phyloP scores from a whole-genome alignment of 2,888 invertebrate species.

The Dicyrtoma fusca region DNA sequence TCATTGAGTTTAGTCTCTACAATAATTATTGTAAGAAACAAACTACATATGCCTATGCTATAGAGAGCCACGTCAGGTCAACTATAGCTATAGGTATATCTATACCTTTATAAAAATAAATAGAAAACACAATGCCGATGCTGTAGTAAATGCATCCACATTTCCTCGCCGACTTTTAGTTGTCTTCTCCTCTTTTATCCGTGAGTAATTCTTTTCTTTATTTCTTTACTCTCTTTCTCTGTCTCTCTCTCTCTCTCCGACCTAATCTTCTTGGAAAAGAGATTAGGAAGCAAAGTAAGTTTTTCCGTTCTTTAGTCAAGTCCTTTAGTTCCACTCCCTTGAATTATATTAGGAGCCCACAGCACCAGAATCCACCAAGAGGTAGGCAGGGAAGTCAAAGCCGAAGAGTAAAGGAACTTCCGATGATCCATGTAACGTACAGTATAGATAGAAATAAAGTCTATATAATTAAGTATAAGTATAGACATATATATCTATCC shows the following conservation, averaged over 20 bases:
- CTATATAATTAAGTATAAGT: too few species aligned
- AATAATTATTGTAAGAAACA: too few species aligned
- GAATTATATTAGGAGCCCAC: not conserved
- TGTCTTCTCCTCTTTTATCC: not conserved
- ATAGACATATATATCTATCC: too few species aligned
- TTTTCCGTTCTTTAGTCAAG: slow-evolving; percentile 8
- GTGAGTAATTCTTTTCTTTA: slow-evolving; percentile 14
- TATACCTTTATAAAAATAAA: too few species aligned
- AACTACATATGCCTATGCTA: too few species aligned
- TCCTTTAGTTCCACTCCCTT: not conserved
- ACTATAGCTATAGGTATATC: too few species aligned
- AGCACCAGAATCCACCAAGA: not conserved
- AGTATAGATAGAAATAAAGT: too few species aligned
- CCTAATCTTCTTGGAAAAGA: slow-evolving; percentile 27
- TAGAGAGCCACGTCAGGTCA: too few species aligned
- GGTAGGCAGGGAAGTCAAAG: not conserved
- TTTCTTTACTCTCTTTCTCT: slow-evolving; percentile 22
- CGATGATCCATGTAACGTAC: too few species aligned
- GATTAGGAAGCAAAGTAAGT: slow-evolving; percentile 27
- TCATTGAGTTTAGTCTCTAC: too few species aligned
- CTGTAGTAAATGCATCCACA: not conserved
- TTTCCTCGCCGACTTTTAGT: not conserved
- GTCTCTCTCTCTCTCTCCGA: not conserved
- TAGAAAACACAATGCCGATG: too few species aligned
- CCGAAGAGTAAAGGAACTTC: not conserved